Conservation (phyloP, 2,113 vertebrate genomes). For the Grus americana region DNA sequence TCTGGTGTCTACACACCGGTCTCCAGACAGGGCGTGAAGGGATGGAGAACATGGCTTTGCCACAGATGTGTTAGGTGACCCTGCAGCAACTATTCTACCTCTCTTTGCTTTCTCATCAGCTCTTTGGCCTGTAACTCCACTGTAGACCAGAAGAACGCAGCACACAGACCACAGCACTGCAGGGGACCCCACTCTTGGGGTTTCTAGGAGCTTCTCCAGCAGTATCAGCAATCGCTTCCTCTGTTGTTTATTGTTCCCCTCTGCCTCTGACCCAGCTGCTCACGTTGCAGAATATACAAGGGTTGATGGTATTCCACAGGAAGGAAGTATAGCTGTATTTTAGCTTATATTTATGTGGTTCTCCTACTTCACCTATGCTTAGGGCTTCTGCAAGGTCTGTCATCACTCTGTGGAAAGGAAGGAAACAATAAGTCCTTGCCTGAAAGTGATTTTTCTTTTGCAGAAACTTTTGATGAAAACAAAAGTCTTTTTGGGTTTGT, state of each 20-base stretch:
- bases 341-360: background rate
- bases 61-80: background rate
- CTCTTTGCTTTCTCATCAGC: background rate
- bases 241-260: background rate
- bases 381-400: background rate
- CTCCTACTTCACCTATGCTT: background rate
- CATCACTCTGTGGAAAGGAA: constrained; percentile 30
- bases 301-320: background rate
- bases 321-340: constrained; percentile 28
- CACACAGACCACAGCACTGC: background rate
- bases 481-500: background rate
- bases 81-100: background rate
- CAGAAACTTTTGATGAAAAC: background rate
- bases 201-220: background rate
- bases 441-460: constrained; percentile 30
- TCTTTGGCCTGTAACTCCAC: background rate
- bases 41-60: background rate
- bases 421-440: background rate
- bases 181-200: background rate
- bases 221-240: background rate
- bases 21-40: background rate
- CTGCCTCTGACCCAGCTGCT: background rate
- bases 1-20: background rate
- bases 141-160: background rate
- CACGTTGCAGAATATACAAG: background rate